These are phyloP conservation scores for Marisa cornuarietis DNA, from an alignment of 1,140 invertebrate species.

Conservation along the genomic window DNA sequence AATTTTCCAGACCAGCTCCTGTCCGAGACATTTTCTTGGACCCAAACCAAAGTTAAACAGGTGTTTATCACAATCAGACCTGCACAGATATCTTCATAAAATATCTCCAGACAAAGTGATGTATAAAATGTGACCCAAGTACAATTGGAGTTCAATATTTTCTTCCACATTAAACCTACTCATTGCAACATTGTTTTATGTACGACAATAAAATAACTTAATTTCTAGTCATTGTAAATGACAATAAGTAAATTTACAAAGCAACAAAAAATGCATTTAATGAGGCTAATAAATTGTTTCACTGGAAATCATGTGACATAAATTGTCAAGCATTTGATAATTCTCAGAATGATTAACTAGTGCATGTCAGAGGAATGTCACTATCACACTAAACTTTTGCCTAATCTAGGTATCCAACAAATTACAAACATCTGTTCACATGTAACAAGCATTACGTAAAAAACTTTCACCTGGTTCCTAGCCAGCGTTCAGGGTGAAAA, in stretches of 20 bases:
- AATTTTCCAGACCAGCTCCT: slow-evolving; percentile 45
- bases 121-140: no score
- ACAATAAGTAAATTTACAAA: not conserved
- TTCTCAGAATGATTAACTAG: no score
- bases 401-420: not conserved
- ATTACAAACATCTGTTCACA: no score
- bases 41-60: slow-evolving; percentile 51
- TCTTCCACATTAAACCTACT: not conserved
- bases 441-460: not conserved
- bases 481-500: slow-evolving; percentile 47
- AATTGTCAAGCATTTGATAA: no score
- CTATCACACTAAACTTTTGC: no score
- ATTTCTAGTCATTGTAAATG: not conserved
- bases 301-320: no score
- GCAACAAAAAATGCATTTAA: not conserved
- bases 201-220: not conserved
- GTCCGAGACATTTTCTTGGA: slow-evolving; percentile 46
- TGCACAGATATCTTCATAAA: slow-evolving; percentile 24
- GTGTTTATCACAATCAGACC: slow-evolving; percentile 33
- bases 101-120: not conserved
- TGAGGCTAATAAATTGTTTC: no score
- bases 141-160: not conserved
- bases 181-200: not conserved
- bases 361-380: no score
- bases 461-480: slow-evolving; percentile 24